phyloP scores from a whole-genome alignment of 2,113 vertebrate genomes.

The Cettia cetti region DNA sequence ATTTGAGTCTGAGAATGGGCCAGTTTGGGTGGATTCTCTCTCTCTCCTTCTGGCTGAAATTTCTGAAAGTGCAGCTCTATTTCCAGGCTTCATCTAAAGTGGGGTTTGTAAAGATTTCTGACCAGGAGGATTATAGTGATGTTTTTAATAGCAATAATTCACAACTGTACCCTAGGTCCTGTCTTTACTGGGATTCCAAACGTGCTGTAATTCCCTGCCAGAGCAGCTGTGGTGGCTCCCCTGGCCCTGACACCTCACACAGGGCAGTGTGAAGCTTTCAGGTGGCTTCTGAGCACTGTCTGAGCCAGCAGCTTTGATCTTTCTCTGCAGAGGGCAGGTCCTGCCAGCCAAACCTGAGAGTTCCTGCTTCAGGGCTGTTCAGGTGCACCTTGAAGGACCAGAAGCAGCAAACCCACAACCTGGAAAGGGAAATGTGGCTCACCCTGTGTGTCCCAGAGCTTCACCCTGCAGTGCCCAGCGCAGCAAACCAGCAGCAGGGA shows the following conservation, averaged over 20 bases:
- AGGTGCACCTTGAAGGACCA: not conserved
- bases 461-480: not conserved
- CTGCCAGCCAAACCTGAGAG: not conserved
- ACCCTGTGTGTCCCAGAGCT: not conserved
- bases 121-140: not conserved
- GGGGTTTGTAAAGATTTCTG: not conserved
- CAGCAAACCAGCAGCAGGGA: not conserved
- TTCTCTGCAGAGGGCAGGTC: not conserved
- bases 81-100: not conserved
- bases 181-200: not conserved
- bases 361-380: rapidly evolving
- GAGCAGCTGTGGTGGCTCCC: not conserved
- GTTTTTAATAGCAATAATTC: not conserved
- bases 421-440: not conserved
- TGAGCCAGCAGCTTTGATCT: not conserved
- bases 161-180: rapidly evolving
- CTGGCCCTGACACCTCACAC: not conserved
- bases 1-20: not conserved
- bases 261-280: not conserved
- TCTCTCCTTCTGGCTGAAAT: not conserved
- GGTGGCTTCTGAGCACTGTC: not conserved
- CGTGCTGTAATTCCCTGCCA: not conserved
- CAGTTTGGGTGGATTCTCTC: not conserved
- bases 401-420: rapidly evolving
- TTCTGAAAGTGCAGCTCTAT: not conserved